A percentile compares a stretch with the other conserved stretches of the same genome.
Conservation (phyloP, 2,888 invertebrate genomes). For the Capitulum mitella region DNA sequence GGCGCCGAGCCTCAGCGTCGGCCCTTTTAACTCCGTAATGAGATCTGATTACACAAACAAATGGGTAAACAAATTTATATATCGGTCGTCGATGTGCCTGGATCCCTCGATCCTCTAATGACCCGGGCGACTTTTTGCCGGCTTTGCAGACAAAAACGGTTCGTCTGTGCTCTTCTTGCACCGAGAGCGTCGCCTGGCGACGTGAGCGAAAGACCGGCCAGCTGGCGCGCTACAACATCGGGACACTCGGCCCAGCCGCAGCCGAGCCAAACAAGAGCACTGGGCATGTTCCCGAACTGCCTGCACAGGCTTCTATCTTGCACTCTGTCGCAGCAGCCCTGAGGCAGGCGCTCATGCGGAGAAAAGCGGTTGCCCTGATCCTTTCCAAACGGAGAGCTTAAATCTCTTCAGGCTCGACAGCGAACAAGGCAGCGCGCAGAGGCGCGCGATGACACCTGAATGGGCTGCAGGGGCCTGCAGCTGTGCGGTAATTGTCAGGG, state of each 20-base stretch:
- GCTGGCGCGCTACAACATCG: too few species aligned
- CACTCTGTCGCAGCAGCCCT: too few species aligned
- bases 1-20: background rate
- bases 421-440: too few species aligned
- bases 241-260: too few species aligned
- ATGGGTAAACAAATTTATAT: constrained; percentile 23
- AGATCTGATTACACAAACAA: constrained; percentile 22
- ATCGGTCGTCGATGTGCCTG: background rate
- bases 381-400: too few species aligned
- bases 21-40: background rate
- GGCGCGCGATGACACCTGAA: background rate
- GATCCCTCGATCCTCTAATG: constrained; percentile 1
- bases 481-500: background rate
- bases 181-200: background rate
- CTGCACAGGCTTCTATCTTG: too few species aligned
- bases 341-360: too few species aligned
- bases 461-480: background rate
- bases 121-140: background rate
- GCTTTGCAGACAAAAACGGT: background rate
- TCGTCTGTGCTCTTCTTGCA: background rate
- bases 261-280: too few species aligned
- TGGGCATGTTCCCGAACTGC: too few species aligned
- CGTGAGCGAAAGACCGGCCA: too few species aligned
- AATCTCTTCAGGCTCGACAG: too few species aligned
- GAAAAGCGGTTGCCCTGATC: too few species aligned